These are phyloP conservation scores for Cirrhinus molitorella DNA, from an alignment of 2,797 vertebrate species.

Conservation along the genomic window DNA sequence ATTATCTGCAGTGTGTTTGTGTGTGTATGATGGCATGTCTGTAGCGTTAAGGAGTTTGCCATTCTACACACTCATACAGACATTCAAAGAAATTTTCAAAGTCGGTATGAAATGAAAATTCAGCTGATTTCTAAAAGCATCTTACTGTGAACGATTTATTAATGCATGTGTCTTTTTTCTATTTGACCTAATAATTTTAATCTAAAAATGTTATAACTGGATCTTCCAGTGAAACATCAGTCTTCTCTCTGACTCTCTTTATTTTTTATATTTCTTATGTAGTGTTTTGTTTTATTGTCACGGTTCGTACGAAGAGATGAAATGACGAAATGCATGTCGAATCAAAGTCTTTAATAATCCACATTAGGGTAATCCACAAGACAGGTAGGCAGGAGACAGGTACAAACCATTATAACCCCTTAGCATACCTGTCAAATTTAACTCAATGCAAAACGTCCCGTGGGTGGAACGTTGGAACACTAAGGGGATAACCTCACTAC, in stretches of 20 bases:
- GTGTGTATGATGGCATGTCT: constrained; percentile 1
- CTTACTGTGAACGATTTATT: background rate
- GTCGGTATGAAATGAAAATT: background rate
- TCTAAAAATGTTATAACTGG: background rate
- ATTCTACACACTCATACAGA: constrained; percentile 1
- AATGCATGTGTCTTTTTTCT: background rate
- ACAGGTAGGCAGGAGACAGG: too few relatives aligned
- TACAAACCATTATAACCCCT: too few relatives aligned
- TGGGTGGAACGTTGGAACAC: too few relatives aligned
- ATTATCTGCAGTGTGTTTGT: constrained; percentile 10
- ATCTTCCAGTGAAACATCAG: background rate
- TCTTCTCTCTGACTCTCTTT: background rate
- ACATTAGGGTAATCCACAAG: too few relatives aligned
- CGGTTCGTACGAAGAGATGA: too few relatives aligned
- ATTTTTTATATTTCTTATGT: background rate
- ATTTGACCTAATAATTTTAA: background rate
- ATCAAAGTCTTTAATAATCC: too few relatives aligned
- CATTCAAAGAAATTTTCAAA: background rate
- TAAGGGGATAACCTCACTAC: too few relatives aligned
- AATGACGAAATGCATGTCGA: too few relatives aligned
- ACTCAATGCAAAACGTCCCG: too few relatives aligned
- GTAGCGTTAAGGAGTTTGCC: background rate
- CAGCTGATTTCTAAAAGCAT: background rate
- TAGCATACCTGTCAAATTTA: too few relatives aligned
- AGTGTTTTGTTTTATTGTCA: background rate